Percentiles rank a stretch among this genome's conserved stretches.
phyloP scores from a whole-genome alignment of 2,888 invertebrate genomes.

The Gortyna flavago region DNA sequence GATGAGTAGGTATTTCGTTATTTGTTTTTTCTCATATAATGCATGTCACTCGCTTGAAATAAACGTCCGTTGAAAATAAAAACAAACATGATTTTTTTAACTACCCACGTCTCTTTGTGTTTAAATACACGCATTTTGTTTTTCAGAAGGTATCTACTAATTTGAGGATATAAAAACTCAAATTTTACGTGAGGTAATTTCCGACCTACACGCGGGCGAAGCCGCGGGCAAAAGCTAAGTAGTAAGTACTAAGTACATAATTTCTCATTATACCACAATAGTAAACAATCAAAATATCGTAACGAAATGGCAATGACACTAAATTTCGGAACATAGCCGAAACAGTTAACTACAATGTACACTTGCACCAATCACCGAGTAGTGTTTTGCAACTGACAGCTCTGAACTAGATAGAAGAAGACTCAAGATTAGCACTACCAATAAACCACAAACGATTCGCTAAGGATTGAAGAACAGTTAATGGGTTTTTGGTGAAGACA shows the following conservation, averaged over 20 bases:
- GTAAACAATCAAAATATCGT: conserved; percentile 23
- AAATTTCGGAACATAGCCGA: conserved; percentile 65
- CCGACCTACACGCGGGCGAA: too few relatives aligned
- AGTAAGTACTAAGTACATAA: too few relatives aligned
- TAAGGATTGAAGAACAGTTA: conserved; percentile 31
- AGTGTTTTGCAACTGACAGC: conserved; percentile 78
- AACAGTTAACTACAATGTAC: conserved; percentile 81
- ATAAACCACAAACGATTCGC: conserved; percentile 49
- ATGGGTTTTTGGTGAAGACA: conserved; percentile 19
- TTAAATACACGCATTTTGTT: background rate
- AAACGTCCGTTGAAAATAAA: background rate
- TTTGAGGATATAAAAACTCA: background rate
- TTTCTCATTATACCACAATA: conserved; percentile 7
- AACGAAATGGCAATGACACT: conserved; percentile 7
- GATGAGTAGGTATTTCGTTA: background rate
- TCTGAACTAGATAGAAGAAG: conserved; percentile 69
- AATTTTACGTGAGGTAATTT: too few relatives aligned
- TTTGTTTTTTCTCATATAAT: conserved; percentile 29
- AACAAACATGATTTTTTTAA: background rate
- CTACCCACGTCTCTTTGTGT: background rate
- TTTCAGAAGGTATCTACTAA: background rate
- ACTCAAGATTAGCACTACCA: conserved; percentile 65
- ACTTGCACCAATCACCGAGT: conserved; percentile 80
- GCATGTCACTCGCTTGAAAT: conserved; percentile 25
- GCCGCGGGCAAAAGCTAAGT: too few relatives aligned